phyloP scores from a whole-genome alignment of 2,888 invertebrate genomes.

The Subacronicta megacephala region DNA sequence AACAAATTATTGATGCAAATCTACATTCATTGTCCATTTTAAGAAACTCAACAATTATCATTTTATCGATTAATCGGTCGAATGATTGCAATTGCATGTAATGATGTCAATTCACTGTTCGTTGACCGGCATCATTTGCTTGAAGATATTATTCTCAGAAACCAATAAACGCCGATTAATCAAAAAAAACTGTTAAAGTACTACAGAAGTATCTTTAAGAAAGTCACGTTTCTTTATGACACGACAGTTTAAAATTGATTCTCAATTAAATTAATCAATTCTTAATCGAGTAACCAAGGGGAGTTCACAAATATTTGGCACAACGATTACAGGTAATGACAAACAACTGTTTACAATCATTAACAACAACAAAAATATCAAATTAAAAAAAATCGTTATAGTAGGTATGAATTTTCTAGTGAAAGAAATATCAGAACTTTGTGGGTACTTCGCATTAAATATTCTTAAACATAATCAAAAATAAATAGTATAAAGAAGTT shows the following conservation, averaged over 20 bases:
- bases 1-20: background rate
- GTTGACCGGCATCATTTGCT: conserved; percentile 60
- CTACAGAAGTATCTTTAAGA: conserved; percentile 2
- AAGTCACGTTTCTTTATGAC: conserved; percentile 23
- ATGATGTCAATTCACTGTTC: conserved; percentile 64
- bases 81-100: conserved; percentile 65
- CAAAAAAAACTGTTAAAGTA: conserved; percentile 6
- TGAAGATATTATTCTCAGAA: conserved; percentile 59
- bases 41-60: conserved; percentile 27
- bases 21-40: conserved; percentile 8
- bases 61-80: conserved; percentile 54
- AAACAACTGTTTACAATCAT: background rate
- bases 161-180: conserved; percentile 16
- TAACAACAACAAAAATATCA: too few relatives aligned
- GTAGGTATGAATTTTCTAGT: too few relatives aligned
- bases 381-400: too few relatives aligned
- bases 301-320: conserved; percentile 8
- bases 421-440: too few relatives aligned
- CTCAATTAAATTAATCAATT: conserved; percentile 7
- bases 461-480: too few relatives aligned
- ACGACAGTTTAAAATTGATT: conserved; percentile 12
- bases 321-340: conserved; percentile 9
- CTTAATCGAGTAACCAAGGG: conserved; percentile 2
- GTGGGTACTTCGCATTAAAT: too few relatives aligned
- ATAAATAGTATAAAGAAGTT: too few relatives aligned